These are phyloP conservation scores for Rhogogaster chlorosoma DNA, from an alignment of 2,888 invertebrate genomes.

Conservation along the genomic window DNA sequence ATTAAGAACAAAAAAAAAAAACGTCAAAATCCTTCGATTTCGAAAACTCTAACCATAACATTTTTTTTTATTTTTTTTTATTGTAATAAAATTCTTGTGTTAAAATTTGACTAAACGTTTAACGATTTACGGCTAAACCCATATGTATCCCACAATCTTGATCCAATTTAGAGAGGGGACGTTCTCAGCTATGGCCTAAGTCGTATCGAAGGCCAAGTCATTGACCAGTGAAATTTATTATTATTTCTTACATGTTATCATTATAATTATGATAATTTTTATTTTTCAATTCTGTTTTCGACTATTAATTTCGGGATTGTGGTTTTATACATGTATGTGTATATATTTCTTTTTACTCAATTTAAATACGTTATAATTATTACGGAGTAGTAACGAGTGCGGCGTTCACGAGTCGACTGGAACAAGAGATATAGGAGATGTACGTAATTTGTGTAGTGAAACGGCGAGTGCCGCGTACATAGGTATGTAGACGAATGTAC, in stretches of 20 bases:
- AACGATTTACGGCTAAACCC: not conserved
- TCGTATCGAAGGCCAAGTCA: conserved; percentile 46
- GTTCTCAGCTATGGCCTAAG: not conserved
- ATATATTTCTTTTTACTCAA: not conserved
- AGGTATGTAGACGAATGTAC: not conserved
- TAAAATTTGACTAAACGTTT: not conserved
- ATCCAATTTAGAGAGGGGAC: conserved; percentile 28
- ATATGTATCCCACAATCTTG: conserved; percentile 34
- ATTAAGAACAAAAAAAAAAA: not conserved
- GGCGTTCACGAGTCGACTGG: conserved; percentile 26
- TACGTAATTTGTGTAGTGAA: not conserved
- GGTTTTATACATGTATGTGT: not conserved
- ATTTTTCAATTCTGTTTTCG: not conserved
- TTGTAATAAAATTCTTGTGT: too few relatives aligned
- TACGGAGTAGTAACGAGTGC: not conserved
- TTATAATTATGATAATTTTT: not conserved
- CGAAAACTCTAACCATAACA: too few relatives aligned
- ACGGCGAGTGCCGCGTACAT: not conserved
- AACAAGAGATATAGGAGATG: not conserved
- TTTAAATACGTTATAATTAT: not conserved
- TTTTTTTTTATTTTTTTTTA: too few relatives aligned
- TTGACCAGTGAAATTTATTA: conserved; percentile 45
- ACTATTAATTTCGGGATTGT: not conserved
- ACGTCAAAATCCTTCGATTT: not conserved
- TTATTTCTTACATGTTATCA: not conserved